Evolutionary conservation across 2,113 vertebrate genomes (phyloP), one percentile per base, ranked within the genome.

Genomic region (Microcebus lehilahytsara): DNA sequence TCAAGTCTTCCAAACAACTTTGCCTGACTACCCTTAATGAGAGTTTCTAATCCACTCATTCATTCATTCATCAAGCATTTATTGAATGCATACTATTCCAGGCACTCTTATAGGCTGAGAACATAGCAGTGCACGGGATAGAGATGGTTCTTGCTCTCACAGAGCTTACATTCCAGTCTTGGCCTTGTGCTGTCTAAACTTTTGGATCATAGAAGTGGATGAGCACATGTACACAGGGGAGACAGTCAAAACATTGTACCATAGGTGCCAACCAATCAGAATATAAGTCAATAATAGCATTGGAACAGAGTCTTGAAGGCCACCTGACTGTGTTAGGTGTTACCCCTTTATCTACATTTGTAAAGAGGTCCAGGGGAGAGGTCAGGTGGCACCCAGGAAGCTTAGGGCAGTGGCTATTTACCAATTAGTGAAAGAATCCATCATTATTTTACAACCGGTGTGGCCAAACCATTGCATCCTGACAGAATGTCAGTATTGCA

Each of bases 91-190:
- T 94, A 67, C 62, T 86, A 9, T 97, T 95, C 22, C 32, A 81
- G 85, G 27, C 6, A 22, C 10, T 95, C 42, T 58, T 85, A 51
- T 92, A 58, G 72, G 32, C 42, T 93, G 34, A 37, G 32, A 79
- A 96, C 69, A 34, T n/a, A 89, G 56, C 69, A 95, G 83, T 25
- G 8, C 42, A 75, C 5, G 6, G 60, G 60, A 53, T 9, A 72
- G 16, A 69, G 5, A 58, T 12, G 16, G 19, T 80, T 77, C 34
- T 81, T 87, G 37, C 23, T 16, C 72, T 93, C 62, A 4, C 25
- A 51, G 67, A 78, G 51, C 60, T 94, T 78, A 90, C 17, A 72
- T 92, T 88, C 53, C 81, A 89, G 27, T 95, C 72, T 86, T 95
- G 23, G 58, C 51, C 67, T 93, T 88, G 30, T 88, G 69, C 46